phyloP scores from a whole-genome alignment of 2,113 vertebrate species.

The Leptocoma aspasia region DNA sequence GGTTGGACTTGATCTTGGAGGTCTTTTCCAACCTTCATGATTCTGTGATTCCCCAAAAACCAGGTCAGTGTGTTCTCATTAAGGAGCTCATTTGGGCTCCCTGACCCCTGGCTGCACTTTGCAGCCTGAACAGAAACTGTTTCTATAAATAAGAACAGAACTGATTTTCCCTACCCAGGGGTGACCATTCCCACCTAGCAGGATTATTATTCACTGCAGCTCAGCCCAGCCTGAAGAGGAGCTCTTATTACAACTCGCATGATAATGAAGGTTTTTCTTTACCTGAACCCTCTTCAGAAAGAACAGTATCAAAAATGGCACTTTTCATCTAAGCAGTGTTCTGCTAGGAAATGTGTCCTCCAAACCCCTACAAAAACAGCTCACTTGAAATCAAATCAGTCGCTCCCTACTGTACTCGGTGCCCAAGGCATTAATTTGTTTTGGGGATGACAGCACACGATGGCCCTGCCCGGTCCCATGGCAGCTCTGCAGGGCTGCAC shows the following conservation, averaged over 20 bases:
- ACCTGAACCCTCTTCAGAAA: slow-evolving; percentile 22
- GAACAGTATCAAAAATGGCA: slow-evolving; percentile 26
- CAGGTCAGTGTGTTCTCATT: not conserved
- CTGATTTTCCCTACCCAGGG: not conserved
- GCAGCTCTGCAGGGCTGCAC: not conserved
- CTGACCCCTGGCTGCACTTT: not conserved
- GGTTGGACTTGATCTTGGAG: not conserved
- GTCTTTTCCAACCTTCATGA: not conserved
- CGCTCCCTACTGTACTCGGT: not conserved
- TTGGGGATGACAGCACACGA: not conserved
- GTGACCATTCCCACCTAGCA: not conserved
- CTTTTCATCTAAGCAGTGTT: slow-evolving; percentile 22
- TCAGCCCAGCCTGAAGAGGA: not conserved
- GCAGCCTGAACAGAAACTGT: not conserved
- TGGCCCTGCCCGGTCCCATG: not conserved
- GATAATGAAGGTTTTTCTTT: slow-evolving; percentile 28
- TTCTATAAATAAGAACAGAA: not conserved
- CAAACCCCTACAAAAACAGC: not conserved
- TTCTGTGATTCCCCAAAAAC: not conserved
- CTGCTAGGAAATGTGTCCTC: not conserved
- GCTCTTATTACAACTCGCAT: not conserved
- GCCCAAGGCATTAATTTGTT: not conserved
- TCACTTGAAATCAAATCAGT: slow-evolving; percentile 25
- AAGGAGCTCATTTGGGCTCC: not conserved
- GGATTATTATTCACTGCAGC: not conserved